These are phyloP conservation scores for Scophthalmus maximus DNA, from an alignment of 2,113 vertebrate genomes.

Conservation along the genomic window DNA sequence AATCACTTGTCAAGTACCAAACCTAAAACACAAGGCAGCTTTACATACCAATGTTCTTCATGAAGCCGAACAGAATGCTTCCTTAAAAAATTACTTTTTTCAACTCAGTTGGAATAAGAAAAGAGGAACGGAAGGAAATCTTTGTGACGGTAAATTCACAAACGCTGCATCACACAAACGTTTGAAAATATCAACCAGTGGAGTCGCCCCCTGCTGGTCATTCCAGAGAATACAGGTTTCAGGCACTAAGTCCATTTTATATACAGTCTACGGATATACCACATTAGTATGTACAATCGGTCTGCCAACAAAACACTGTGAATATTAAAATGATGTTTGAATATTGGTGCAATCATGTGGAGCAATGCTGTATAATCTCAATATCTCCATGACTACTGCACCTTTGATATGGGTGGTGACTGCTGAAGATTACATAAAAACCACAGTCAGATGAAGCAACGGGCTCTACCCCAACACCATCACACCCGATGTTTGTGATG, in stretches of 20 bases:
- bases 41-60: neutral
- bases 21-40: constrained; percentile 13
- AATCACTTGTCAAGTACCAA: constrained; percentile 12
- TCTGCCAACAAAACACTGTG: constrained; percentile 3
- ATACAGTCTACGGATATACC: too few relatives aligned
- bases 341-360: neutral
- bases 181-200: too few relatives aligned
- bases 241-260: too few relatives aligned
- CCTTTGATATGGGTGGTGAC: constrained; percentile 5
- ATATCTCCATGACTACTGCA: neutral
- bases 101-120: neutral
- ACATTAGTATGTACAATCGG: too few relatives aligned
- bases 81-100: neutral
- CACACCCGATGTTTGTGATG: neutral
- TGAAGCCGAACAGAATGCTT: constrained; percentile 11
- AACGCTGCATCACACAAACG: too few relatives aligned
- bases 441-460: neutral
- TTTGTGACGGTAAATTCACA: neutral
- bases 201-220: too few relatives aligned
- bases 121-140: constrained; percentile 10
- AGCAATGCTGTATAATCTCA: constrained; percentile 11
- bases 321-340: constrained; percentile 13
- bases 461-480: neutral
- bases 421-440: constrained; percentile 21
- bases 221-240: too few relatives aligned